These are phyloP conservation scores for Alethe castanea DNA, from an alignment of 2,113 vertebrate species.

Conservation along the genomic window DNA sequence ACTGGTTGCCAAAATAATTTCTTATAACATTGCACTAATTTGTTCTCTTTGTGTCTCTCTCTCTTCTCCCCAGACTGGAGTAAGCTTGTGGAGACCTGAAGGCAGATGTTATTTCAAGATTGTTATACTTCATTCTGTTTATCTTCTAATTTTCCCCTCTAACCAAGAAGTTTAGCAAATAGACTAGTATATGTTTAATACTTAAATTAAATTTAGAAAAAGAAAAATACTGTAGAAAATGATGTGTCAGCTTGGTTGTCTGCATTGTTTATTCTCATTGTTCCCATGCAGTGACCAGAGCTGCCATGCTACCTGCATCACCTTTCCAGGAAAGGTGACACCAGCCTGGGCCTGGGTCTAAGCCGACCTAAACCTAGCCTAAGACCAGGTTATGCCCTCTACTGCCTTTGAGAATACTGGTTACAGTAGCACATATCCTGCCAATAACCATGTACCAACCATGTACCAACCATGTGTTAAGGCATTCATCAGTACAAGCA, in stretches of 20 bases:
- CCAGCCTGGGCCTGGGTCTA: neutral
- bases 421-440: neutral
- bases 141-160: rapidly evolving
- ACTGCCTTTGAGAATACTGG: neutral
- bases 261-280: neutral
- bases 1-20: neutral
- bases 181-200: neutral
- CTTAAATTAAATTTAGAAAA: neutral
- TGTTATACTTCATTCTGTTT: neutral
- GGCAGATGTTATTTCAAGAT: neutral
- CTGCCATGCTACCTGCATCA: neutral
- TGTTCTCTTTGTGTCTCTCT: neutral
- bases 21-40: neutral
- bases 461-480: neutral
- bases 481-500: neutral
- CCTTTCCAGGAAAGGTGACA: neutral
- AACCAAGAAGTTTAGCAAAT: neutral
- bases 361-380: too few relatives aligned
- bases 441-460: neutral
- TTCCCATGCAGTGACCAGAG: neutral
- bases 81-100: neutral
- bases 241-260: neutral
- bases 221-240: neutral
- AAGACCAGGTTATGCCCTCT: neutral
- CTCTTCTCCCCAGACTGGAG: neutral